phyloP scores from a whole-genome alignment of 2,797 vertebrate species.

The Enteromius paludinosus region DNA sequence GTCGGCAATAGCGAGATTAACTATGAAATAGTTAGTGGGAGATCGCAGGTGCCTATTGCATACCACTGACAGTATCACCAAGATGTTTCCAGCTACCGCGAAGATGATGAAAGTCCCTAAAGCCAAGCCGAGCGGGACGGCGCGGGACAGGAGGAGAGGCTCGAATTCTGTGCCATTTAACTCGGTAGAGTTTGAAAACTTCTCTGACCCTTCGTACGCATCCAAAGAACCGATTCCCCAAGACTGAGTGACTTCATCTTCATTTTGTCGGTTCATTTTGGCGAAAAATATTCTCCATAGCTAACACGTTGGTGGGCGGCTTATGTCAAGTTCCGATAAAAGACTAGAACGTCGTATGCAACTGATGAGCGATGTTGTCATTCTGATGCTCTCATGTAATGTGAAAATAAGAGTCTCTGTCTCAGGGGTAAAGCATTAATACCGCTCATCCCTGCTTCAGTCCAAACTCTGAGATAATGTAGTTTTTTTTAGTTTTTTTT shows the following conservation, averaged over 20 bases:
- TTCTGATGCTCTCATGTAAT: constrained; percentile 24
- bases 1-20: constrained; percentile 55
- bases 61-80: constrained; percentile 54
- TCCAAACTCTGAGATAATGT: neutral
- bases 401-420: constrained; percentile 1
- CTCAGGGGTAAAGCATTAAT: constrained; percentile 13
- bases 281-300: constrained; percentile 38
- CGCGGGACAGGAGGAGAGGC: constrained; percentile 48
- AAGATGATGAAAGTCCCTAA: constrained; percentile 54
- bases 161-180: constrained; percentile 24
- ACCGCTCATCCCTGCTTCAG: constrained; percentile 30
- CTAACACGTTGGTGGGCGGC: neutral
- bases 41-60: constrained; percentile 50
- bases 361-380: neutral
- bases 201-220: neutral
- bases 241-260: constrained; percentile 9
- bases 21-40: constrained; percentile 54
- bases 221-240: constrained; percentile 27
- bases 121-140: constrained; percentile 53
- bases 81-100: constrained; percentile 57
- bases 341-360: neutral
- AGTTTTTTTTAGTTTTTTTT: neutral
- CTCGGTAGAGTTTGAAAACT: constrained; percentile 29
- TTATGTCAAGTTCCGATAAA: neutral
- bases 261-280: constrained; percentile 43